Base-by-base conservation (phyloP, 2,113 vertebrate species). In the Papio anubis region DNA sequence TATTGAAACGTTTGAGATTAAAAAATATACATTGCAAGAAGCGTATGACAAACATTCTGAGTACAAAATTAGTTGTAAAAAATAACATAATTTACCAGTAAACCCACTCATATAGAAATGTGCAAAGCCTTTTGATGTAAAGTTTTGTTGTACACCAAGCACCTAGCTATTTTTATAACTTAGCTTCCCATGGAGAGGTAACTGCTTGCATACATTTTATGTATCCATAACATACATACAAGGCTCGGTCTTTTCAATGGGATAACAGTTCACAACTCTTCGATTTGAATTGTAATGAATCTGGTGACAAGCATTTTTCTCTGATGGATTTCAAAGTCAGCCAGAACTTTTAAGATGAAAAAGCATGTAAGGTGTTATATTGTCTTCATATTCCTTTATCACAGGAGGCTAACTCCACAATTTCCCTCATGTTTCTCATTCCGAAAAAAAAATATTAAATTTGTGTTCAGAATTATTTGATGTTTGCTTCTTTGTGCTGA, bases 31-130 rank as follows among this genome's bases (percentile, higher is more conserved):
- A 85, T 96, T 95, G 91, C 27, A 93, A 98, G 93, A 98, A 98
- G 96, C 80, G 98, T 98, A 98, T 80, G 94, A 96, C 87, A 97
- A 98, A 98, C 97, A 98, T 98, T 98, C 98, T 89, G 91, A 92
- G 32, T 98, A 98, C 72, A 99, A 98, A 98, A 99, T 96, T 84
- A 95, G 82, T 97, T 98, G 98, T 96, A 98, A 98, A 99, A 64
- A 98, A 70, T 97, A 96, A 95, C 96, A 97, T 98, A 97, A 98
- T 99, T 99, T 99, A 98, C 98, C 98, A 95, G 98, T 88, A 98
- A 98, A 61, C 84, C 96, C 98, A 97, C 90, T 86, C 97, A 88
- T 95, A 98, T 82, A 98, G 94, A 98, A 79, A 98, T 97, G 79
- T 98, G 96, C 90, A 72, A 99, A 98, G 98, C 97, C 90, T 97